Evolutionary conservation across 2,888 invertebrate species (phyloP).

Genomic region (Cosmorhoe ocellata): DNA sequence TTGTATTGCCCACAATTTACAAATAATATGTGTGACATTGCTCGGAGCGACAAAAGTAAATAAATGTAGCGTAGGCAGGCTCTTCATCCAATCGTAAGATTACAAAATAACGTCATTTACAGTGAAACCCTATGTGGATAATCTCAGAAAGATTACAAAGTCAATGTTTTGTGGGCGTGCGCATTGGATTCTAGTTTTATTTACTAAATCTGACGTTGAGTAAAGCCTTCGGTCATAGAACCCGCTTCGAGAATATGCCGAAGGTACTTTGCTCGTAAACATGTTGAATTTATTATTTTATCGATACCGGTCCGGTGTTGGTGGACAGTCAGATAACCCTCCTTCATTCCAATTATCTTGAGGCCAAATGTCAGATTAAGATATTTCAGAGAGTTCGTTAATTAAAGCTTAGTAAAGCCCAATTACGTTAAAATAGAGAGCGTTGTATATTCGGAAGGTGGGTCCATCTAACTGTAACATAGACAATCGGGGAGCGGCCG

Average conservation of each 20-base stretch:
- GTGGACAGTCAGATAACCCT: slow-evolving; percentile 37
- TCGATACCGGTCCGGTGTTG: slow-evolving; percentile 43
- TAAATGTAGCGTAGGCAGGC: slow-evolving; percentile 41
- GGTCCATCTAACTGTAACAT: slow-evolving; percentile 15
- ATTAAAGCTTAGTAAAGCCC: slow-evolving; percentile 31
- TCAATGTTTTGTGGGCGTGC: slow-evolving; percentile 45
- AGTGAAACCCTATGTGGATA: slow-evolving; percentile 42
- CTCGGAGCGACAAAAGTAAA: slow-evolving; percentile 34
- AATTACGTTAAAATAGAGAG: slow-evolving; percentile 31
- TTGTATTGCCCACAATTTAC: slow-evolving; percentile 32
- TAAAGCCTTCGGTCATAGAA: slow-evolving; percentile 41
- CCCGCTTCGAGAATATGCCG: slow-evolving; percentile 42
- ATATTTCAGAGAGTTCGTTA: slow-evolving; percentile 34
- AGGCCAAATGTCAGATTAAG: slow-evolving; percentile 35
- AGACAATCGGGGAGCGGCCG: slow-evolving; percentile 12
- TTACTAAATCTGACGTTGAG: slow-evolving; percentile 52
- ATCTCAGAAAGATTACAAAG: slow-evolving; percentile 46
- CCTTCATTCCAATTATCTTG: slow-evolving; percentile 45
- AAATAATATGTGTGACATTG: slow-evolving; percentile 19
- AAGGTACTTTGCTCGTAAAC: slow-evolving; percentile 42
- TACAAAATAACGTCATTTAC: slow-evolving; percentile 37
- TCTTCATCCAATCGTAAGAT: slow-evolving; percentile 41
- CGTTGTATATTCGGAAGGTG: slow-evolving; percentile 21
- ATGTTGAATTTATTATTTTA: slow-evolving; percentile 49
- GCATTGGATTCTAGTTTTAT: slow-evolving; percentile 52